A percentile compares a stretch with the other conserved stretches of the same genome.
Conservation (phyloP, 1,140 invertebrate genomes). For the Drosophila simulans region DNA sequence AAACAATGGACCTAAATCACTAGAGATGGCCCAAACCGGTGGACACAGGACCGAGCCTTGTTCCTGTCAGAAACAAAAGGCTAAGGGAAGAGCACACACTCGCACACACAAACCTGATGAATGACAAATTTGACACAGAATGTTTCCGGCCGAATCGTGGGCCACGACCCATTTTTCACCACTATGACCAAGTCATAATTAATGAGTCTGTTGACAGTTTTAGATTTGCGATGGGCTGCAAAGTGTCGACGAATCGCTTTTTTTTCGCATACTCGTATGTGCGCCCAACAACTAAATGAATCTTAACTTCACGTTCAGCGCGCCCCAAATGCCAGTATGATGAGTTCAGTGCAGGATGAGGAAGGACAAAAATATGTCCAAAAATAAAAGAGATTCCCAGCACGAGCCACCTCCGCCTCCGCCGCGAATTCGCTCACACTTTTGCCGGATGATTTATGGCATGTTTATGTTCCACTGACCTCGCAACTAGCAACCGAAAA, state of each 20-base stretch:
- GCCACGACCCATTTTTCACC: slow-evolving; percentile 53
- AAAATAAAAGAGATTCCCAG: slow-evolving; percentile 59
- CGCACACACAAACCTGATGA: slow-evolving; percentile 52
- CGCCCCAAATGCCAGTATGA: slow-evolving; percentile 36
- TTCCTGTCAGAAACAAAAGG: slow-evolving; percentile 63
- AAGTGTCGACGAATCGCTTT: slow-evolving; percentile 47
- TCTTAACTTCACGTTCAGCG: slow-evolving; percentile 31
- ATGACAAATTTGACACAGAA: slow-evolving; percentile 74
- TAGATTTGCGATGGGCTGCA: slow-evolving; percentile 59
- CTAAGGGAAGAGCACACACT: neutral
- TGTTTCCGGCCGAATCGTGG: slow-evolving; percentile 22
- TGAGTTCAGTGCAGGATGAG: slow-evolving; percentile 13
- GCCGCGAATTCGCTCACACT: slow-evolving; percentile 38
- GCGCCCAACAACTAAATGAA: slow-evolving; percentile 37
- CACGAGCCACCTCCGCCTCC: slow-evolving; percentile 60
- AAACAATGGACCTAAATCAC: slow-evolving; percentile 29
- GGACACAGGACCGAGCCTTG: slow-evolving; percentile 18
- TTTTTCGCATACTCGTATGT: slow-evolving; percentile 24
- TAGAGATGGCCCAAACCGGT: slow-evolving; percentile 11
- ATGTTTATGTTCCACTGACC: slow-evolving; percentile 80
- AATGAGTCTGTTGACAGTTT: slow-evolving; percentile 75
- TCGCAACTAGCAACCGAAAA: slow-evolving; percentile 55
- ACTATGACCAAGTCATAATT: slow-evolving; percentile 62
- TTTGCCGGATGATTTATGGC: slow-evolving; percentile 67
- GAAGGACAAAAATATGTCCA: slow-evolving; percentile 55